Conservation (phyloP, 1,140 invertebrate species). For the Camponotus pennsylvanicus region DNA sequence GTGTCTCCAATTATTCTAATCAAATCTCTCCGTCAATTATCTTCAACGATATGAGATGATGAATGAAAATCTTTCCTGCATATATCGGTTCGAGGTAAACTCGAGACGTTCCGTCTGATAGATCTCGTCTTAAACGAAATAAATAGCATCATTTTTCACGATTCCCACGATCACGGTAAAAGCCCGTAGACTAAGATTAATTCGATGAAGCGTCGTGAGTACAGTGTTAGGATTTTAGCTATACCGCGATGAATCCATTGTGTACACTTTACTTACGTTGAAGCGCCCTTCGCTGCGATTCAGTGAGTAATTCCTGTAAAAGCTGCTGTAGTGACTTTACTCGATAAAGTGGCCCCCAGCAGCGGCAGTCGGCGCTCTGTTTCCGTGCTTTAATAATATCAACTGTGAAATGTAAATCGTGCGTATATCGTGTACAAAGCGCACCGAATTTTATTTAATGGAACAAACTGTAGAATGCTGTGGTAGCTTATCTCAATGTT, state of each 20-base stretch:
- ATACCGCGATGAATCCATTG: constrained; percentile 51
- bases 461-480: constrained; percentile 29
- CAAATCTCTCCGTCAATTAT: neutral
- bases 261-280: constrained; percentile 54
- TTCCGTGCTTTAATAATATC: constrained; percentile 1
- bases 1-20: neutral
- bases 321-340: constrained; percentile 77
- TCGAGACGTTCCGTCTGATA: constrained; percentile 16
- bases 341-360: constrained; percentile 50
- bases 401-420: constrained; percentile 7
- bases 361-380: constrained; percentile 14
- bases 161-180: constrained; percentile 45
- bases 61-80: neutral
- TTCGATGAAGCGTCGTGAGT: constrained; percentile 23
- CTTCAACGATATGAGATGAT: neutral
- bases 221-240: constrained; percentile 29
- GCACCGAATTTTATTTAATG: constrained; percentile 47
- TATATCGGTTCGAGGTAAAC: neutral
- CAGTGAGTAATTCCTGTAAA: constrained; percentile 65
- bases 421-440: neutral
- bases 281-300: constrained; percentile 49
- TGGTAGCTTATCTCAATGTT: constrained; percentile 34
- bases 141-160: constrained; percentile 58
- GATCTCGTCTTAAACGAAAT: constrained; percentile 47
- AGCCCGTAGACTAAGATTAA: constrained; percentile 42